Evolutionary conservation across 2,797 vertebrate species (phyloP).

Genomic region (Hybognathus amarus): DNA sequence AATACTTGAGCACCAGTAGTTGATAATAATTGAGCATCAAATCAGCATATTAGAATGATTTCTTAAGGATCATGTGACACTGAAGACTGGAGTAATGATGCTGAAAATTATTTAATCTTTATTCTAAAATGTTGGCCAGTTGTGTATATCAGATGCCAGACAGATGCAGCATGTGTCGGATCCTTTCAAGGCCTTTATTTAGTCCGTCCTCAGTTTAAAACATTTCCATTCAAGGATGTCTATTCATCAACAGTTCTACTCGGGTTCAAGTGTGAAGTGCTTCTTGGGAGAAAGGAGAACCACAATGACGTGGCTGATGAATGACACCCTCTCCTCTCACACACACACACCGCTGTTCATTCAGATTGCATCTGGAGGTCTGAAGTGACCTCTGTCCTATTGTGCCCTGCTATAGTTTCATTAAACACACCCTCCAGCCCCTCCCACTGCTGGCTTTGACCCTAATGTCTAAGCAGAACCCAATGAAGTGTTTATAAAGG

Average conservation of each 20-base stretch:
- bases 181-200: conserved; percentile 14
- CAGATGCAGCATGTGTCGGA: neutral
- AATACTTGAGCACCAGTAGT: neutral
- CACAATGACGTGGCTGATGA: conserved; percentile 33
- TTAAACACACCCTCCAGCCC: conserved; percentile 32
- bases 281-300: conserved; percentile 24
- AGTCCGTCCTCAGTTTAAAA: conserved; percentile 9
- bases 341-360: conserved; percentile 9
- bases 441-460: conserved; percentile 17
- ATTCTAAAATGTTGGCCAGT: neutral
- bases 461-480: neutral
- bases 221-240: conserved; percentile 24
- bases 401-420: conserved; percentile 41
- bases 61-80: neutral
- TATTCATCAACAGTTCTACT: conserved; percentile 22
- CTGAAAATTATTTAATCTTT: neutral
- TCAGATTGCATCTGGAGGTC: conserved; percentile 26
- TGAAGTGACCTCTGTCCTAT: conserved; percentile 26
- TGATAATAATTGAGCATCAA: neutral
- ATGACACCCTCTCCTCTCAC: conserved; percentile 21
- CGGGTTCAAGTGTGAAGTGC: conserved; percentile 44
- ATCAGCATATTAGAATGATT: neutral
- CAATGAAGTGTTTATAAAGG: conserved; percentile 3
- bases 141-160: neutral
- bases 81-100: neutral